Conservation (phyloP, 1,140 invertebrate species). For the Frieseomelitta varia region DNA sequence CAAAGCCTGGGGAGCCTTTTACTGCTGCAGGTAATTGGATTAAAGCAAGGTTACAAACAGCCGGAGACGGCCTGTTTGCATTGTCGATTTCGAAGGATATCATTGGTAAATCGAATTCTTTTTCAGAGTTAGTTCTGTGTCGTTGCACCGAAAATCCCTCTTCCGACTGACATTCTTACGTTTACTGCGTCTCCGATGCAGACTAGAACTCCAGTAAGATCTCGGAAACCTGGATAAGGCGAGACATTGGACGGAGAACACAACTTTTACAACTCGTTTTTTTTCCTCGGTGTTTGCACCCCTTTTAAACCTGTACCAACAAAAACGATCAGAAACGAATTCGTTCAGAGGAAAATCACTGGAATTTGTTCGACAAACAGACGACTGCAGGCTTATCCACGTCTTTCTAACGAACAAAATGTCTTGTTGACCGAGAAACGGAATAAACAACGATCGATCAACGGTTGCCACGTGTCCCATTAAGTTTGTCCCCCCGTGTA, state of each 20-base stretch:
- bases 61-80: background rate
- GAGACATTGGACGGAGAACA: background rate
- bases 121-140: slow-evolving; percentile 7
- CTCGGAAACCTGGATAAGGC: background rate
- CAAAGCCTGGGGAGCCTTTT: background rate
- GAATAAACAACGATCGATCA: slow-evolving; percentile 24
- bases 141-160: background rate
- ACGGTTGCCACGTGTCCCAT: slow-evolving; percentile 19
- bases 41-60: background rate
- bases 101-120: slow-evolving; percentile 42
- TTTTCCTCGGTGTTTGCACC: background rate
- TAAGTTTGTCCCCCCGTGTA: slow-evolving; percentile 34
- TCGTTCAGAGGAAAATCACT: background rate
- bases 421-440: background rate
- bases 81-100: background rate
- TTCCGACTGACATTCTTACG: background rate
- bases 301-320: background rate
- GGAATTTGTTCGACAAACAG: background rate
- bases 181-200: background rate
- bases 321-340: background rate
- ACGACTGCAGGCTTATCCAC: no score
- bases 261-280: slow-evolving; percentile 11
- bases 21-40: slow-evolving; percentile 41
- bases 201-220: slow-evolving; percentile 14
- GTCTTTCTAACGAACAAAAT: background rate